Conservation (phyloP, 2,797 vertebrate genomes). For the Poeciliopsis turneri region DNA sequence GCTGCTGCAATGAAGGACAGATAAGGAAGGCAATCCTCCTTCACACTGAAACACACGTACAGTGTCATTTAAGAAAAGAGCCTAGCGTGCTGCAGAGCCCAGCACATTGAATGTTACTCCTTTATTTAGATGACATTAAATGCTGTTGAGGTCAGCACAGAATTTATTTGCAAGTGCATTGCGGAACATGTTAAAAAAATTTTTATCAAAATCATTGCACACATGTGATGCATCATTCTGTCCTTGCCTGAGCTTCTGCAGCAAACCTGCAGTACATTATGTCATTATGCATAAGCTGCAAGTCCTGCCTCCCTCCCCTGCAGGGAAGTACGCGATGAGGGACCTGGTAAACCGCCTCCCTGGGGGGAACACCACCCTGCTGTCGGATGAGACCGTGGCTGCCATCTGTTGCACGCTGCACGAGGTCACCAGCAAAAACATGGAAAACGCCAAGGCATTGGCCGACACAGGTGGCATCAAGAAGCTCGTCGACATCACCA, state of each 20-base stretch:
- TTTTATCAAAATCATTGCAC: not conserved
- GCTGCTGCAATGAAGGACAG: slow-evolving; percentile 41
- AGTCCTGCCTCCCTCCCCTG: slow-evolving; percentile 29
- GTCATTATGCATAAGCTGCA: slow-evolving; percentile 14
- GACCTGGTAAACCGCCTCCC: slow-evolving; percentile 97
- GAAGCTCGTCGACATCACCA: slow-evolving; percentile 98
- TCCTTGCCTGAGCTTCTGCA: slow-evolving; percentile 12
- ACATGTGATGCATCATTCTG: not conserved
- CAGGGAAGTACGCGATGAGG: slow-evolving; percentile 92
- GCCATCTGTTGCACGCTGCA: slow-evolving; percentile 97
- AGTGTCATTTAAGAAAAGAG: slow-evolving; percentile 56
- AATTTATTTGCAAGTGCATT: slow-evolving; percentile 22
- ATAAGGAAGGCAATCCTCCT: slow-evolving; percentile 34
- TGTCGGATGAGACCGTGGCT: slow-evolving; percentile 94
- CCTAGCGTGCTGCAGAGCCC: slow-evolving; percentile 31
- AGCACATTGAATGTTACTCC: slow-evolving; percentile 33
- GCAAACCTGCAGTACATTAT: slow-evolving; percentile 11
- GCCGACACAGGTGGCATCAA: slow-evolving; percentile 95
- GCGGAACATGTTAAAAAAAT: slow-evolving; percentile 20
- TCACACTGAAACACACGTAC: slow-evolving; percentile 39
- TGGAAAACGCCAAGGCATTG: slow-evolving; percentile 98
- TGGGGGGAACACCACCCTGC: slow-evolving; percentile 85
- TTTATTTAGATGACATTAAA: slow-evolving; percentile 17
- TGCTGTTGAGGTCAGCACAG: slow-evolving; percentile 32
- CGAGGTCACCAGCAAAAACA: slow-evolving; percentile 98